Evolutionary conservation across 2,888 invertebrate genomes (phyloP), one percentile per base, ranked within the genome.

Genomic region (Patella depressa): DNA sequence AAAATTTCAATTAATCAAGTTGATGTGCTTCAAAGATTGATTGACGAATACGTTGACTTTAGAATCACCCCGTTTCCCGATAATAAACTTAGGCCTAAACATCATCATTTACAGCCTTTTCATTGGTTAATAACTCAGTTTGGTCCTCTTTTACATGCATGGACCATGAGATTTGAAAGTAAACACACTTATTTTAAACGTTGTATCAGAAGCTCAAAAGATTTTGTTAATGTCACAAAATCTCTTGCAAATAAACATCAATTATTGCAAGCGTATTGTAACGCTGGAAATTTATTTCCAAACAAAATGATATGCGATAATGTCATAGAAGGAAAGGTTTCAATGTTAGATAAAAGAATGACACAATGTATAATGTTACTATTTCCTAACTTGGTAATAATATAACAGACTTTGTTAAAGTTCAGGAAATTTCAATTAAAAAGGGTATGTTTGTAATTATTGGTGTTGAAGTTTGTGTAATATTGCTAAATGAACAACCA

Each of bases 131-230:
- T 65, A n/a, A 65, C 24, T 65, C 65, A 65, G 24, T 65, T 65
- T 65, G 65, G 65, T 65, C 65, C n/a, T 19, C 24, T n/a, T 19
- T 19, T 65, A 65, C 29, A 19, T n/a, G 65, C 24, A 19, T 65
- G 65, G 65, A 65, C 65, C n/a, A n/a, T 65, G 65, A n/a, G 65
- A n/a, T 65, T 65, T 65, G 65, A 65, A 19, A 19, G n/a, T 14
- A 65, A 65, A 19, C 65, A 65, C n/a, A 65, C 65, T 11, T 65
- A 65, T 19, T 65, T 65, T 65, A 65, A 65, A 19, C n/a, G 24
- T n/a, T 65, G 65, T 65, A 65, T 65, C n/a, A 65, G 65, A n/a
- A 65, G 65, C 24, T 65, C 65, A n/a, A 17, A 65, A 65, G 19
- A 65, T 65, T 65, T 65, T 65, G 24, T 19, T 9, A 65, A 65